phyloP scores from a whole-genome alignment of 2,797 vertebrate species.

The Lacerta agilis region DNA sequence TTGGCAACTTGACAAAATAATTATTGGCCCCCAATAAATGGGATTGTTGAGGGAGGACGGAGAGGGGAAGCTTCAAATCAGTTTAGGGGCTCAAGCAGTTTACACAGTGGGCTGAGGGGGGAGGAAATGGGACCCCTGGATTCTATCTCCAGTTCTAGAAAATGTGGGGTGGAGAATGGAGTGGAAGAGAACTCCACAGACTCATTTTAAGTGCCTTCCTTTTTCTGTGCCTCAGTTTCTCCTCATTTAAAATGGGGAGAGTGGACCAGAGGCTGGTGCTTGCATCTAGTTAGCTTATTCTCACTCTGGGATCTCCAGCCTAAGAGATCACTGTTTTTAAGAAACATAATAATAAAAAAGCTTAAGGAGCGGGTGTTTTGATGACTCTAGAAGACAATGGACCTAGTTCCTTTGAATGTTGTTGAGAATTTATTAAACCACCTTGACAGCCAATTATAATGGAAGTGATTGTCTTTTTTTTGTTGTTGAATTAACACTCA shows the following conservation, averaged over 20 bases:
- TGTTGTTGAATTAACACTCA: not conserved
- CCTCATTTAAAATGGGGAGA: not conserved
- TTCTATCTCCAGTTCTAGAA: not conserved
- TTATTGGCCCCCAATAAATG: not conserved
- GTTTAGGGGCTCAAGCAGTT: not conserved
- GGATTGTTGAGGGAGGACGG: not conserved
- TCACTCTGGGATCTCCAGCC: not conserved
- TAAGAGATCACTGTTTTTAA: not conserved
- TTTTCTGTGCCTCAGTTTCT: not conserved
- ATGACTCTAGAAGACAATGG: not conserved
- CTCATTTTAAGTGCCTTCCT: not conserved
- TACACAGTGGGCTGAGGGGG: not conserved
- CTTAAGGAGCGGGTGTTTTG: not conserved
- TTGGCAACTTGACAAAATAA: not conserved
- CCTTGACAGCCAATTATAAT: not conserved
- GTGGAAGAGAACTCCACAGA: not conserved
- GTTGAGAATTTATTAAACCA: not conserved
- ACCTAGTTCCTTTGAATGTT: no score
- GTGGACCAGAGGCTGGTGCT: not conserved
- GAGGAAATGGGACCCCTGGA: not conserved
- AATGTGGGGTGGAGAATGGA: not conserved
- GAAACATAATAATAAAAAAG: not conserved
- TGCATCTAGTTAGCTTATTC: not conserved
- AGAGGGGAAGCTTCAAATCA: not conserved
- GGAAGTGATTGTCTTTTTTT: not conserved